phyloP scores from a whole-genome alignment of 2,113 vertebrate genomes.

The Eidolon helvum region DNA sequence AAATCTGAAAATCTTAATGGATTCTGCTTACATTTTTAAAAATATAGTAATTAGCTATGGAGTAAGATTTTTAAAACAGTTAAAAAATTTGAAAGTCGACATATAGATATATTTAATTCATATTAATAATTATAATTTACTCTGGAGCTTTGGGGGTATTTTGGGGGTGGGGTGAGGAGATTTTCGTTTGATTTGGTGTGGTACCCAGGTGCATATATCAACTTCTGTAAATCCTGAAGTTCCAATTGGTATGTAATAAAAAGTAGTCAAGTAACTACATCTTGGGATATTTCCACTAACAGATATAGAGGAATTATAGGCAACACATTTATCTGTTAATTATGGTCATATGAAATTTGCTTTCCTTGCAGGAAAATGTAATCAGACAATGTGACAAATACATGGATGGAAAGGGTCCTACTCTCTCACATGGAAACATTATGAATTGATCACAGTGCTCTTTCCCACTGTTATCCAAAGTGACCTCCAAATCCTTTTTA shows the following conservation, averaged over 20 bases:
- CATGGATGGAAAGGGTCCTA: not conserved
- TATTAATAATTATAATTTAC: not conserved
- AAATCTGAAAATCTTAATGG: not conserved
- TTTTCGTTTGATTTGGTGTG: not conserved
- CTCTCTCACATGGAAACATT: not conserved
- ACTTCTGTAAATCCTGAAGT: not conserved
- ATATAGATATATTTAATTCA: not conserved
- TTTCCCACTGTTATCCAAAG: not conserved
- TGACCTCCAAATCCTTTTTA: not conserved
- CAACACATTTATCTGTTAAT: slow-evolving; percentile 48
- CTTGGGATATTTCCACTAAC: slow-evolving; percentile 26
- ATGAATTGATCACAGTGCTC: not conserved
- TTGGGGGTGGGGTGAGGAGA: not conserved
- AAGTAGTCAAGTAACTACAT: slow-evolving; percentile 3
- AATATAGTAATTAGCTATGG: not conserved
- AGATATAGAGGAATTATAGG: not conserved
- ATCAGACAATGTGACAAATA: not conserved
- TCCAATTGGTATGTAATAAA: slow-evolving; percentile 2
- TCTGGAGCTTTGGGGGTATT: not conserved
- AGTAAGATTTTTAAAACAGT: slow-evolving; percentile 5
- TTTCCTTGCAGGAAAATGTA: slow-evolving; percentile 23
- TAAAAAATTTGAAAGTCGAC: not conserved
- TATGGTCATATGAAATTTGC: slow-evolving; percentile 31
- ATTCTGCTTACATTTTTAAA: not conserved
- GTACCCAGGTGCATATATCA: not conserved